Base-by-base conservation (phyloP, 2,113 vertebrate genomes). In the Perca flavescens region DNA sequence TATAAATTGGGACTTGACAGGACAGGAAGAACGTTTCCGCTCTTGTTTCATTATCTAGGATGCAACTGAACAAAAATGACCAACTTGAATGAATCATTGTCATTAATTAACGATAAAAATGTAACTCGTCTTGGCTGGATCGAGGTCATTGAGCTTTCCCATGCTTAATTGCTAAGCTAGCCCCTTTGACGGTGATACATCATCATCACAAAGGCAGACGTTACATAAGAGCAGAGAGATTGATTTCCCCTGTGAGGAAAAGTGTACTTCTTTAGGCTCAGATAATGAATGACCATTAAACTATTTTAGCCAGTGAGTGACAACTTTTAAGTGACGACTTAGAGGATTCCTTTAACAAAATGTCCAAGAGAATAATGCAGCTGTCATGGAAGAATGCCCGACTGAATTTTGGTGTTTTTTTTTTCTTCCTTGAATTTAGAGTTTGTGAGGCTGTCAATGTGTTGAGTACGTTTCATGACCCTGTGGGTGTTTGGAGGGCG, bases 301-400 rank as follows among this genome's bases (percentile, higher is more conserved):
- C 57, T 50, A 52, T 40, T 53, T 75, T 25, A 57, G 54, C 17
- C 64, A 40, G 22, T 74, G 82, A 89, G 72, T 71, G 85, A 84
- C 84, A 66, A 22, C 56, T 58, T 58, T 22, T 52, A 91, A 91
- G 70, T 88, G 90, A 88, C 43, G 86, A 91, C 74, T 66, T 50
- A 73, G 77, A 86, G 83, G 56, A 82, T 94, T 93, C 82, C 82
- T 87, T 84, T 85, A 79, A 87, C 80, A n/a, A 17, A 36, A 68
- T 5, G 81, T 67, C 46, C 28, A 2, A 2, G 28, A 68, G 52
- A 74, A 78, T 53, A 82, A 80, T 50, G 47, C 67, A 67, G 79
- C 77, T 67, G 76, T 73, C 79, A 60, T 4, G 12, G 28, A 86
- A 43, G 73, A 74, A 79, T 66, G 75, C 68, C 60, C 46, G 1